Conservation (phyloP, 2,113 vertebrate genomes). For the Lepus europaeus region DNA sequence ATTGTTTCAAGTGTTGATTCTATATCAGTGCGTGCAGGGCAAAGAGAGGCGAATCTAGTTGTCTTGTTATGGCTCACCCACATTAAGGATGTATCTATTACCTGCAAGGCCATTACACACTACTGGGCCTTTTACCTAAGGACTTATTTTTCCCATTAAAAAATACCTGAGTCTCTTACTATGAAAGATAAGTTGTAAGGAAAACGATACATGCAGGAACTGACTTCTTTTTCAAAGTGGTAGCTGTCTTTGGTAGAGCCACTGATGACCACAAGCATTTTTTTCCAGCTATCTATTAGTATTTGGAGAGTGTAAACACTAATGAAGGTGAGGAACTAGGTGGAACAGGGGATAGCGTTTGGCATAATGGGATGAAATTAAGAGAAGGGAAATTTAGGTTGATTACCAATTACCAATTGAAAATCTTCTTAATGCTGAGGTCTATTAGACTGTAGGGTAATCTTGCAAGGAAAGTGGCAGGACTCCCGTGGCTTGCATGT, state of each 20-base stretch:
- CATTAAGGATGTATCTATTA: slow-evolving; percentile 81
- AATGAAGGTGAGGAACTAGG: slow-evolving; percentile 70
- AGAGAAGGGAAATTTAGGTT: slow-evolving; percentile 83
- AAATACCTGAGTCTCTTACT: slow-evolving; percentile 40
- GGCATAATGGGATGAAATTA: slow-evolving; percentile 82
- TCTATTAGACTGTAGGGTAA: slow-evolving; percentile 83
- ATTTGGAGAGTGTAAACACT: slow-evolving; percentile 45
- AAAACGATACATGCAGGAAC: not conserved
- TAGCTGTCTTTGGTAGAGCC: not conserved
- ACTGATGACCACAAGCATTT: not conserved
- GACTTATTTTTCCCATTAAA: slow-evolving; percentile 37
- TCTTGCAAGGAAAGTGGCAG: slow-evolving; percentile 69
- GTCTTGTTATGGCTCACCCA: slow-evolving; percentile 71
- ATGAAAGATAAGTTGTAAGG: slow-evolving; percentile 24
- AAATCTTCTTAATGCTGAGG: slow-evolving; percentile 78
- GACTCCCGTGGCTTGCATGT: slow-evolving; percentile 76
- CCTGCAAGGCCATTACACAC: slow-evolving; percentile 65
- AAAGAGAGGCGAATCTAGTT: slow-evolving; percentile 80
- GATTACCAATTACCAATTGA: slow-evolving; percentile 83
- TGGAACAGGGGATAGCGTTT: slow-evolving; percentile 64
- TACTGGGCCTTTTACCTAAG: slow-evolving; percentile 58
- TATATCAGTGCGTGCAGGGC: slow-evolving; percentile 63
- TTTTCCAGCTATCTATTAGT: not conserved
- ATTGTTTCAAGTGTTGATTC: slow-evolving; percentile 78
- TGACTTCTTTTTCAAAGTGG: not conserved